Evolutionary conservation across 2,888 invertebrate genomes (phyloP), one percentile per base, ranked within the genome.

Genomic region (Philhelius pedissequus): DNA sequence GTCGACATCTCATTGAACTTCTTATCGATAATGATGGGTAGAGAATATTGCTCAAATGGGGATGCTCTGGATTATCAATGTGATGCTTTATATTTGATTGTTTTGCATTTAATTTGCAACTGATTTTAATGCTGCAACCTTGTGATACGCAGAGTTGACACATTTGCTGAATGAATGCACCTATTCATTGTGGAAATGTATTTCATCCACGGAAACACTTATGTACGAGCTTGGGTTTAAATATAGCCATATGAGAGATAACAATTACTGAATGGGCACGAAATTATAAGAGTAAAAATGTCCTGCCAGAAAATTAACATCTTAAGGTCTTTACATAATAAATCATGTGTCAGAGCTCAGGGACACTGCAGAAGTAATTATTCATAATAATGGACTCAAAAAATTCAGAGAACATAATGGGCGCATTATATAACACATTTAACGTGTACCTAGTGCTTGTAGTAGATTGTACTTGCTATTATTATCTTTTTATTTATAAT

Each of bases 1-100:
- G 58, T 48, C 27, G 64, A 56, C 38, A 71, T 38, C 25, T 25
- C 40, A 73, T 66, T 68, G 79, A 60, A 64, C 64, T 32, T 48
- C n/a, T 35, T 27, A 11, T 43, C 64, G 48, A 32, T 64, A 62
- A 74, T 64, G 64, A 60, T 25, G 38, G 62, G 56, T 4, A 15
- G 27, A 27, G 60, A 66, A 38, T n/a, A n/a, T 30, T 20, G 9
- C 30, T 30, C 11, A 20, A 7, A 18, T 35, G 13, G n/a, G 40
- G 48, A 52, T 66, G 38, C 25, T 30, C 48, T 45, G 25, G 43
- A 60, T 43, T 43, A 13, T 45, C 4, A 9, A 64, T 27, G 6
- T 25, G 22, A 25, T 27, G n/a, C n/a, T n/a, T n/a, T n/a, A n/a
- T n/a, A n/a, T n/a, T n/a, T n/a, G 4, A 30, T 27, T 43, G 15